Evolutionary conservation across 2,888 invertebrate genomes (phyloP).

Genomic region (Horisme vitalbata): DNA sequence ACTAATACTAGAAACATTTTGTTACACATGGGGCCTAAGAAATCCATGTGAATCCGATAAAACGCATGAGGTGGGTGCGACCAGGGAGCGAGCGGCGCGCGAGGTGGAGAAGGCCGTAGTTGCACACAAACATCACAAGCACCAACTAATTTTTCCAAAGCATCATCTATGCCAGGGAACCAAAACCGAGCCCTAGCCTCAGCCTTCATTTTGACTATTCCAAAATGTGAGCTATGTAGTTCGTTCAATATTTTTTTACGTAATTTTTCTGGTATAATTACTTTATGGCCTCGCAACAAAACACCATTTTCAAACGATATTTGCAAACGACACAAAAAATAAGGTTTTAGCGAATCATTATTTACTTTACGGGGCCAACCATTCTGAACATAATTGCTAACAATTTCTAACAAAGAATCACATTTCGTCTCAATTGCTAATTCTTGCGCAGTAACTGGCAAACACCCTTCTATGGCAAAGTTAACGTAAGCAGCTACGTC

Average conservation of each 20-base stretch:
- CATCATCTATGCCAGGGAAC: neutral
- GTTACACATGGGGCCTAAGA: too few species aligned
- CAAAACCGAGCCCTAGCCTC: slow-evolving; percentile 20
- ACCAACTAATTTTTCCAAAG: neutral
- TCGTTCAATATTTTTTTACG: slow-evolving; percentile 19
- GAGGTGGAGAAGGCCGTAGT: neutral
- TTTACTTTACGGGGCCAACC: too few species aligned
- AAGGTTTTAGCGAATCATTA: too few species aligned
- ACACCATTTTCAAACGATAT: neutral
- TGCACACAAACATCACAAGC: neutral
- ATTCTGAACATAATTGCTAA: too few species aligned
- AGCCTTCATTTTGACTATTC: slow-evolving; percentile 24
- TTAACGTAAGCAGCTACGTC: too few species aligned
- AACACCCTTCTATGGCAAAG: too few species aligned
- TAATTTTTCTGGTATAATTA: neutral
- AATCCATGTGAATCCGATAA: neutral
- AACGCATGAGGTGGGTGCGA: neutral
- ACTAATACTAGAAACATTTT: too few species aligned
- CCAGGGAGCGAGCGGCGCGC: neutral
- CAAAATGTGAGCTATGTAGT: slow-evolving; percentile 24
- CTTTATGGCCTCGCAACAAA: slow-evolving; percentile 8
- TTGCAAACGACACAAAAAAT: too few species aligned
- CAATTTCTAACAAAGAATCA: too few species aligned
- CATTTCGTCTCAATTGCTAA: too few species aligned
- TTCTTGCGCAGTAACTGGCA: too few species aligned